A percentile compares a stretch with the other conserved stretches of the same genome.
Conservation (phyloP, 2,113 vertebrate species). For the Aythya baeri region DNA sequence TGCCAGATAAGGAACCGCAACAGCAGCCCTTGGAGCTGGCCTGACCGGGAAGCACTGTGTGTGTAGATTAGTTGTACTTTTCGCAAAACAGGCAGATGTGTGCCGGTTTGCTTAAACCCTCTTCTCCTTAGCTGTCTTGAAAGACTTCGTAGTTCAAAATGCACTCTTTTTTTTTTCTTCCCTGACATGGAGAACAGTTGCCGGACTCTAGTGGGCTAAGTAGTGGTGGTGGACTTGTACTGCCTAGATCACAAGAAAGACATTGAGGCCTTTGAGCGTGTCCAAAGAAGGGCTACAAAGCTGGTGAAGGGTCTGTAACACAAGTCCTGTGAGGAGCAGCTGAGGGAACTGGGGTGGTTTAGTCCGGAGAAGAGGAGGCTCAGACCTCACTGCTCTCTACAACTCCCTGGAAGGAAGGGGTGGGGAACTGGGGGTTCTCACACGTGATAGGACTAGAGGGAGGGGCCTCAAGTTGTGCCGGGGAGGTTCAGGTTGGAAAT, state of each 20-base stretch:
- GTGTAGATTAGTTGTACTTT: background rate
- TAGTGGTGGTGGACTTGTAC: background rate
- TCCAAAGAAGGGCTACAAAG: no score
- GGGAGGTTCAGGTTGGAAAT: no score
- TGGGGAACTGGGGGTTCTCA: no score
- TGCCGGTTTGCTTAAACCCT: background rate
- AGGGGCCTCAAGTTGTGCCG: no score
- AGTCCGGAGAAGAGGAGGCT: no score
- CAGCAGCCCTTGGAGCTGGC: background rate
- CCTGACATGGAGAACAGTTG: accelerated
- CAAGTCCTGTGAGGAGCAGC: no score
- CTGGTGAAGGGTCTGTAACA: no score
- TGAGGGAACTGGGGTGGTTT: no score
- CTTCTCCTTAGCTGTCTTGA: background rate
- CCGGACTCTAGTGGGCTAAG: background rate
- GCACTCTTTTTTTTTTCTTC: accelerated
- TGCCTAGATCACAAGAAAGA: background rate
- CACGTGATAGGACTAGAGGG: no score
- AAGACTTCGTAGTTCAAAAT: background rate
- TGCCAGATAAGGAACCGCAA: background rate
- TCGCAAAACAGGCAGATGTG: background rate
- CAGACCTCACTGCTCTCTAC: no score
- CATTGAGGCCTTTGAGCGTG: no score
- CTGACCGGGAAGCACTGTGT: accelerated
- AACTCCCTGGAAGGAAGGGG: no score